Evolutionary conservation across 2,113 vertebrate genomes (phyloP), one percentile per base, ranked within the genome.

Genomic region (Lophotis ruficrista): DNA sequence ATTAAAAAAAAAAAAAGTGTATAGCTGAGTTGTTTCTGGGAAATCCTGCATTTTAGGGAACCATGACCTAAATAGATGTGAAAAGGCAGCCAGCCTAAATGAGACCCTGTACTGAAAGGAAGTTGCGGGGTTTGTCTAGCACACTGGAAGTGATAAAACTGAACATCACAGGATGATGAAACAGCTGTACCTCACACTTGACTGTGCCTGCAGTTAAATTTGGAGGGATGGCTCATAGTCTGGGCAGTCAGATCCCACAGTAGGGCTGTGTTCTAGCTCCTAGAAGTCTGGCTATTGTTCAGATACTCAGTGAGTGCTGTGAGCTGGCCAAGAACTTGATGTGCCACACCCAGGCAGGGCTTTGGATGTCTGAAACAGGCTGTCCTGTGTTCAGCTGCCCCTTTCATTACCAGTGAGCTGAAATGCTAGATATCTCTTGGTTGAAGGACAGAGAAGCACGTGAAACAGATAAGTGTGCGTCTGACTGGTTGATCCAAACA

Each of bases 191-290:
- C 91, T 95, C 93, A 86, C 43, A 9, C 88, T 83, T 91, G 60
- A 80, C 77, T 90, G 33, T 90, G 92, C 72, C 60, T 94, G 96
- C 71, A 93, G 95, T 95, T 96, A 96, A 96, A 96, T 96, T 94
- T 92, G 91, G 96, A 97, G 94, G 38, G 45, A 93, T 93, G 90
- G 87, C 94, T 97, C 96, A 97, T 94, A 96, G 95, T 96, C 97
- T 97, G 91, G 86, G 94, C 95, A 96, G 96, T 91, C 75, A 18
- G 60, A 87, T 92, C 90, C 27, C 77, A 83, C 94, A 96, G 94
- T 95, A 87, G 83, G 78, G 53, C 95, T 95, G 77, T 84, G 84
- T 95, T 91, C 62, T 80, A 95, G 81, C 94, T 96, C 94, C 95
- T 96, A 82, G 93, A 93, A 95, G 50, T 94, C 89, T 96, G 97